Base-by-base conservation (phyloP, 2,888 invertebrate genomes). In the Leistus spinibarbis region DNA sequence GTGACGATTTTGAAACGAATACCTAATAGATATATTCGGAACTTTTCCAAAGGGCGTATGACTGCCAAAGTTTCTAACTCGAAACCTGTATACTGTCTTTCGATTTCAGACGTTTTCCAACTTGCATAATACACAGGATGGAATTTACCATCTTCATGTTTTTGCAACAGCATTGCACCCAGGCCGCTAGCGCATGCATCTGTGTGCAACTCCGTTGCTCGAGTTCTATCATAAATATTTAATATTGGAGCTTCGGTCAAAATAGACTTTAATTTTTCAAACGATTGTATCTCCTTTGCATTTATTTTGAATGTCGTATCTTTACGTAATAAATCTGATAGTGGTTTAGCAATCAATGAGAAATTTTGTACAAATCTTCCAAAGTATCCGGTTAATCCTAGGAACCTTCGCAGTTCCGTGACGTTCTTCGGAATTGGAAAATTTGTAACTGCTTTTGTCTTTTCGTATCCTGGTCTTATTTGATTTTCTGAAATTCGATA, bases 81-180 rank as follows among this genome's bases (percentile, higher is more conserved):
- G 53, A 78, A 79, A 54, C 79, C 79, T 7, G 71, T 72, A 54
- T 79, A 80, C 22, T 76, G 78, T 54, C 71, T 63, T 73, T 80
- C 80, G 0, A 77, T 68, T 2, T 76, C 40, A 1, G 77, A 78
- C 20, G 79, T 78, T 20, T 79, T 80, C 4, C 79, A 77, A 64
- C 79, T 80, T 0, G 78, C 77, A 68, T 76, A 81, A 69, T 79
- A 79, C 16, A 81, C 65, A 0, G 80, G 80, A 54, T 80, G 79
- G 4, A 80, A 77, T 23, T 62, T 23, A 9, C 62, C 62, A 23
- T 24, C 70, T n/a, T 78, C 78, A 1, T 77, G 71, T 1, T 57
- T 57, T 17, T 57, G 57, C 57, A 57, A 16, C 57, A 64, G 63
- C 77, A 76, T 3, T 73, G 73, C 23, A 79, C 78, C 53, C 80